Percentiles rank a stretch among this genome's conserved stretches.
phyloP scores from a whole-genome alignment of 2,113 vertebrate species.

The Apistogramma diplotaenia region DNA sequence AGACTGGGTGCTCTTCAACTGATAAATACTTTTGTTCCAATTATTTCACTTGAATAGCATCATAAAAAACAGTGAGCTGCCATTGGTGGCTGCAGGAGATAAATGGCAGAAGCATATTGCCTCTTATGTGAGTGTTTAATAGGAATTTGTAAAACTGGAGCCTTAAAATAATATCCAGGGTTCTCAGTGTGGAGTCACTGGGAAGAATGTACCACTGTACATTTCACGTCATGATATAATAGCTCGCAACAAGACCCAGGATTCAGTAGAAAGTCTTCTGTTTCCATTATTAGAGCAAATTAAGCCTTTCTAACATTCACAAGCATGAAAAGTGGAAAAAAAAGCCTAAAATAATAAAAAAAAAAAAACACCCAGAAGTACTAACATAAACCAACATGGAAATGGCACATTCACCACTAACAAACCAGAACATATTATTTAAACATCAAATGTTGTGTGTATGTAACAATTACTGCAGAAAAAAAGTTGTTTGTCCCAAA shows the following conservation, averaged over 20 bases:
- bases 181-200: background rate
- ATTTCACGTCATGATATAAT: background rate
- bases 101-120: background rate
- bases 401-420: background rate
- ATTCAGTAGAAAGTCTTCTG: background rate
- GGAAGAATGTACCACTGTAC: background rate
- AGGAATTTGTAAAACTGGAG: background rate
- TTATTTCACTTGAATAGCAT: background rate
- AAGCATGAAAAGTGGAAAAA: no score
- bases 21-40: slow-evolving; percentile 6
- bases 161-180: background rate
- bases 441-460: background rate
- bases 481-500: slow-evolving; percentile 33
- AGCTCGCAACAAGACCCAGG: background rate
- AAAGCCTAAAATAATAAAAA: no score
- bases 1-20: slow-evolving; percentile 4
- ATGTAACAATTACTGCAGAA: background rate
- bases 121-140: background rate
- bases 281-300: background rate
- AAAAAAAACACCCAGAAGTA: background rate
- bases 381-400: background rate
- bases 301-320: background rate
- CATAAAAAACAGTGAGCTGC: background rate
- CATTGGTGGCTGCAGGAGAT: background rate
- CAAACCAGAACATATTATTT: background rate